Base-by-base conservation (phyloP, 2,888 invertebrate species). In the Hipparchia semele region DNA sequence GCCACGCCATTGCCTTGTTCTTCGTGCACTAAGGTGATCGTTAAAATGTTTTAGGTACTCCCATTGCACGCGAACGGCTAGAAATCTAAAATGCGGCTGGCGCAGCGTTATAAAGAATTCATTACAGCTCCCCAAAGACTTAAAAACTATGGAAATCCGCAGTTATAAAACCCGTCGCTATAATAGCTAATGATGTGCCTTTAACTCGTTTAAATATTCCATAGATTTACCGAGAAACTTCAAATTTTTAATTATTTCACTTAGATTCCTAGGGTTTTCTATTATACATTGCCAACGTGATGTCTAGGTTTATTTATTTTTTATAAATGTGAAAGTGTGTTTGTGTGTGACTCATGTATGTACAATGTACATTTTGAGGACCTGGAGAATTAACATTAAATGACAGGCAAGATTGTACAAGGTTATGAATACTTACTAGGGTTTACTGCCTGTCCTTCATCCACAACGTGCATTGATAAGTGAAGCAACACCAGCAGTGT, bases 381-480 rank as follows among this genome's bases (percentile, higher is more conserved):
- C 23, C 23, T 23, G 23, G 23, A 23, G 23, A 23, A 23, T 23
- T 23, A 23, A 23, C 23, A 23, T 23, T 23, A 23, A 23, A 23
- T 23, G 23, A 23, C 23, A 23, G 23, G 23, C 23, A 23, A 23
- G 23, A 23, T 23, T 23, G 23, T 23, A 23, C 23, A 23, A 23
- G 23, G 23, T 23, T 23, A 23, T 23, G 23, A 39, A 70, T 73
- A 91, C 92, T 91, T 79, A 94, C 93, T 92, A 46, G 93, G 93
- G 77, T 93, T 93, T 39, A 94, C 89, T n/a, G 93, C 93, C 78
- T 91, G 87, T 2, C 93, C 92, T 77, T 93, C 92, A 73, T 94
- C 91, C 75, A 93, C 90, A 65, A 91, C 92, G 78, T 93, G 88
- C 88, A 93, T 91, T 74, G 91, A 89, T 58, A 93, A 86, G 79